Base-by-base conservation (phyloP, 2,797 vertebrate species). In the Falco rusticolus region DNA sequence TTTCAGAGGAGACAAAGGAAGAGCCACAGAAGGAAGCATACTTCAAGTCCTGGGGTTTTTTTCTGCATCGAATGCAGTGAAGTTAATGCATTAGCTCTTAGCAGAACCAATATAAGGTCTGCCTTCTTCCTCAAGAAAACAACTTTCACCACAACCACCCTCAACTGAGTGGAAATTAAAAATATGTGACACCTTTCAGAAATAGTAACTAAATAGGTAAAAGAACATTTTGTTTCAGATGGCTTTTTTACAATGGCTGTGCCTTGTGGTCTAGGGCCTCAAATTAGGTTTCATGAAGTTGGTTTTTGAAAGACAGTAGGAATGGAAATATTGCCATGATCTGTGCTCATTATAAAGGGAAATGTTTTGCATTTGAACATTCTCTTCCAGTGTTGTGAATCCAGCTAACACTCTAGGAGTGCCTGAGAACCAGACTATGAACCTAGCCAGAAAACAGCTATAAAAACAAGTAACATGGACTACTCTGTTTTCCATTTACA, bases 331-430 rank as follows among this genome's bases (percentile, higher is more conserved):
- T 37, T 94, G 50, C 14, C 34, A 85, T 87, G 86, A 68, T 85
- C 65, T 72, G 25, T 87, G 76, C 37, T 89, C 47, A 47, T 94
- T 94, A 72, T 68, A 84, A 96, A 81, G 29, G 37, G 43, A 93
- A 89, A 87, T 81, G 47, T 88, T 96, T 94, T 84, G 53, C 50
- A 45, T 92, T 76, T 96, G 76, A 92, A 72, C 34, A 53, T 93
- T 90, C n/a, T 24, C 71, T 80, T 93, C 43, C 50, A 69, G 20
- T 61, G 37, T 25, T 92, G 51, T 85, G 78, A 84, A 60, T 33
- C 53, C 68, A 78, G 75, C 53, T 92, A 77, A 75, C 11, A 11
- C 57, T 77, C 43, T 71, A 7, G 48, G 71, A 89, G 61, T 51
- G 74, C 61, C 69, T 89, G 78, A 91, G 87, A 92, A 87, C 20